Conservation (phyloP, 1,140 invertebrate genomes). For the Helicoverpa zea region DNA sequence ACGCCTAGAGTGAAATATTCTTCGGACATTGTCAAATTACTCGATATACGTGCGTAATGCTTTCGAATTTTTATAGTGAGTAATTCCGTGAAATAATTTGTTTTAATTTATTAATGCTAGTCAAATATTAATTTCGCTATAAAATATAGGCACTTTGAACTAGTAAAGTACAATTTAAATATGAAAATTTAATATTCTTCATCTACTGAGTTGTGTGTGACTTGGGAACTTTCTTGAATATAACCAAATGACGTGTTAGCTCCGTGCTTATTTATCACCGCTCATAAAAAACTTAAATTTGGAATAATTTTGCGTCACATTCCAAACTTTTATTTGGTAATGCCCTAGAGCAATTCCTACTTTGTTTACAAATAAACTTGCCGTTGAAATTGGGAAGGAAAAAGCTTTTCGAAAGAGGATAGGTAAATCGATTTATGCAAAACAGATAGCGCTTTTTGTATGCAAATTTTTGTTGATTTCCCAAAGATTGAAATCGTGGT, state of each 20-base stretch:
- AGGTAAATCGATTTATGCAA: constrained; percentile 85
- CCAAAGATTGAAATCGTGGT: constrained; percentile 81
- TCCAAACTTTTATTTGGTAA: constrained; percentile 82
- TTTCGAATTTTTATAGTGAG: constrained; percentile 10
- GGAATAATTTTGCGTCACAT: constrained; percentile 63
- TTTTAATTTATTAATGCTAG: neutral
- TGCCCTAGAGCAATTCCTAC: constrained; percentile 82
- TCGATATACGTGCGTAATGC: constrained; percentile 13
- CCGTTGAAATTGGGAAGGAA: constrained; percentile 79
- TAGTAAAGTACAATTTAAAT: neutral
- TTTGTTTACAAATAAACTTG: constrained; percentile 85
- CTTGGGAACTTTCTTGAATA: constrained; percentile 35
- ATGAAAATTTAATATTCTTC: constrained; percentile 15
- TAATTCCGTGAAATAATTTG: neutral
- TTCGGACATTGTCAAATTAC: constrained; percentile 6
- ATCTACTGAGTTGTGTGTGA: neutral
- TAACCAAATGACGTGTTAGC: constrained; percentile 44
- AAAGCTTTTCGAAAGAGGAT: constrained; percentile 82
- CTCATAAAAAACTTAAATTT: constrained; percentile 60
- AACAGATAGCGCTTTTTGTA: constrained; percentile 84
- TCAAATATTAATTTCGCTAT: constrained; percentile 6
- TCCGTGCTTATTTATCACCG: constrained; percentile 52
- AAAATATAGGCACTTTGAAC: neutral
- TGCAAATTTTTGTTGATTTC: constrained; percentile 84
- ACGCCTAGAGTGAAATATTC: neutral